Conservation (phyloP, 2,888 invertebrate genomes). For the Trichopoda pennipes region DNA sequence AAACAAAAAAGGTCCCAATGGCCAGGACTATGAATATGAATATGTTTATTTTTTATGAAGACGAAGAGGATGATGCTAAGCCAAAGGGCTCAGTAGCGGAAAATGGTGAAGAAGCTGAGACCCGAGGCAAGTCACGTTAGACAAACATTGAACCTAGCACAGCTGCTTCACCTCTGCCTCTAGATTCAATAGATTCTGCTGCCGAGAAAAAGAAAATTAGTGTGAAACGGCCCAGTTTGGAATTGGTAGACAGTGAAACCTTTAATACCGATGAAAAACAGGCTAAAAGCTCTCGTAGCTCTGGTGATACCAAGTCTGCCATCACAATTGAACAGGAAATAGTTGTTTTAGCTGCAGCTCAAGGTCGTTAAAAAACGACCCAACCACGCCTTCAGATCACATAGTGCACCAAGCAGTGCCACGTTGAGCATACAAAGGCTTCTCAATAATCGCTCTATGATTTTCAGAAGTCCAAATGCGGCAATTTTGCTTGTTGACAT, state of each 20-base stretch:
- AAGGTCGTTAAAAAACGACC: too few relatives aligned
- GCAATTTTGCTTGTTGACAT: too few relatives aligned
- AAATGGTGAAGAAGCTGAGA: constrained; percentile 72
- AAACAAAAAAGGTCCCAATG: constrained; percentile 93
- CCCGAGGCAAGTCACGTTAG: constrained; percentile 81
- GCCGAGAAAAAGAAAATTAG: constrained; percentile 79
- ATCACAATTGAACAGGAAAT: constrained; percentile 75
- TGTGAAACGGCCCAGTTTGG: constrained; percentile 87
- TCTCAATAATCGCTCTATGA: too few relatives aligned
- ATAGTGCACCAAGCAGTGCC: too few relatives aligned
- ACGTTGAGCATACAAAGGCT: too few relatives aligned
- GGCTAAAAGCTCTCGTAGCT: constrained; percentile 77
- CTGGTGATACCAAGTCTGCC: constrained; percentile 76
- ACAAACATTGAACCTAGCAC: constrained; percentile 80
- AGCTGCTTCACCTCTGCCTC: constrained; percentile 82
- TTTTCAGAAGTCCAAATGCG: too few relatives aligned
- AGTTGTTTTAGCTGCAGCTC: constrained; percentile 73
- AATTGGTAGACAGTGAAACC: constrained; percentile 90
- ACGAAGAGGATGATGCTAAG: constrained; percentile 84
- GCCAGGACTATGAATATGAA: constrained; percentile 95
- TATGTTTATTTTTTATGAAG: constrained; percentile 95
- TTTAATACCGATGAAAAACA: constrained; percentile 86
- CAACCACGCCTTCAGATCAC: too few relatives aligned
- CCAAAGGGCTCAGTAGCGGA: constrained; percentile 79
- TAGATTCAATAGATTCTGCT: constrained; percentile 84